phyloP scores from a whole-genome alignment of 2,113 vertebrate species.

The Notothenia coriiceps region DNA sequence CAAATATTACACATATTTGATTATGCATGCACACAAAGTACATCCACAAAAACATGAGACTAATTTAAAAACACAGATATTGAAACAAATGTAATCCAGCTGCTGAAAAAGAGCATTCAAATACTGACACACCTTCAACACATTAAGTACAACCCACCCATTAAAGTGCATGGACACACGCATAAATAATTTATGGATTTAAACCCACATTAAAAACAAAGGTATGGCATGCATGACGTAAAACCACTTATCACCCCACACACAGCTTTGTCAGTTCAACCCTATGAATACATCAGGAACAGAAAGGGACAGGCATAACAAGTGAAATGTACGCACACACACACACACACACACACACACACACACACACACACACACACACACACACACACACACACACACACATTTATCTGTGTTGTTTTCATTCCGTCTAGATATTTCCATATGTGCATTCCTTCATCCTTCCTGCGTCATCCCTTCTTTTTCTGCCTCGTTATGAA shows the following conservation, averaged over 20 bases:
- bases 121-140: not conserved
- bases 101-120: not conserved
- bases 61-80: not conserved
- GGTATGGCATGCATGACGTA: not conserved
- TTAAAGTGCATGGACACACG: not conserved
- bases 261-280: not conserved
- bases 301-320: not conserved
- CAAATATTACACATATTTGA: not conserved
- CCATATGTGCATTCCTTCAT: constrained; percentile 6
- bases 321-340: constrained; percentile 1
- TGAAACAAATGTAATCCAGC: not conserved
- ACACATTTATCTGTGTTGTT: constrained; percentile 14
- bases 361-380: constrained; percentile 1
- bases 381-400: not conserved
- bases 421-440: constrained; percentile 28
- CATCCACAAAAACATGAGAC: not conserved
- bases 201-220: constrained; percentile 2
- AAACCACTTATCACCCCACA: constrained; percentile 4
- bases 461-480: not conserved
- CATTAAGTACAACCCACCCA: not conserved
- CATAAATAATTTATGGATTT: not conserved
- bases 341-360: constrained; percentile 1
- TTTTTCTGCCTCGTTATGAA: constrained; percentile 56
- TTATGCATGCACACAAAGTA: not conserved
- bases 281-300: not conserved